A percentile compares a stretch with the other conserved stretches of the same genome.
These are phyloP conservation scores for Chrysodeixis includens DNA, from an alignment of 2,888 invertebrate genomes.

Conservation along the genomic window DNA sequence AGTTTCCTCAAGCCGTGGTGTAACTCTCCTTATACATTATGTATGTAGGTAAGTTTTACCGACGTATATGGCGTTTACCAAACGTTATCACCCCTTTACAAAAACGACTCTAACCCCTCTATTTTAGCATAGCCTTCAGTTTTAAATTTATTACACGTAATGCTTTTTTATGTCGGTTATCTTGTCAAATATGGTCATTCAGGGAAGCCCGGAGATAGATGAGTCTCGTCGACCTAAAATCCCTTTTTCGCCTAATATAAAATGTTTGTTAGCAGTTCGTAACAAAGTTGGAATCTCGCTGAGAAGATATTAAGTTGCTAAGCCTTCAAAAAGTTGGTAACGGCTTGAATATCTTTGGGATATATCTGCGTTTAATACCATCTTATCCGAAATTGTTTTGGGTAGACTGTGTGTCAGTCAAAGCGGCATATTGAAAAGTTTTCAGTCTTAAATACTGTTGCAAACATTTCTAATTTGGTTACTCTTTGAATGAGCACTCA, in stretches of 20 bases:
- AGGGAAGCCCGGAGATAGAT: slow-evolving; percentile 34
- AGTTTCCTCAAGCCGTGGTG: slow-evolving; percentile 24
- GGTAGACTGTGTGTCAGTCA: slow-evolving; percentile 18
- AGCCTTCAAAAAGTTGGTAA: slow-evolving; percentile 47
- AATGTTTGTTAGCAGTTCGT: slow-evolving; percentile 48
- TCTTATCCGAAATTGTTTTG: slow-evolving; percentile 46
- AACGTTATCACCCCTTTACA: slow-evolving; percentile 30
- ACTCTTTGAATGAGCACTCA: not conserved
- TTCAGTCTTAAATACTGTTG: not conserved
- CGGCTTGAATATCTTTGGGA: slow-evolving; percentile 47
- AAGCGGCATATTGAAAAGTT: slow-evolving; percentile 1
- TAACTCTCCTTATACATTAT: slow-evolving; percentile 49
- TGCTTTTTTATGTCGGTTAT: slow-evolving; percentile 48
- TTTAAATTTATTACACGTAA: slow-evolving; percentile 17
- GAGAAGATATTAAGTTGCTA: slow-evolving; percentile 50
- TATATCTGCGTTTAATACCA: slow-evolving; percentile 36
- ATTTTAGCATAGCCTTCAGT: slow-evolving; percentile 18
- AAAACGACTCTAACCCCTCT: slow-evolving; percentile 8
- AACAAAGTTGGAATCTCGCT: slow-evolving; percentile 46
- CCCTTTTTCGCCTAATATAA: slow-evolving; percentile 48
- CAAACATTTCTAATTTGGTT: slow-evolving; percentile 3
- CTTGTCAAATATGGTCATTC: slow-evolving; percentile 44
- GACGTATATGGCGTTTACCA: slow-evolving; percentile 35
- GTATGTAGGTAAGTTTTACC: slow-evolving; percentile 46
- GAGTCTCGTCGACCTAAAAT: slow-evolving; percentile 31